A percentile compares a stretch with the other conserved stretches of the same genome.
Evolutionary conservation across 2,113 vertebrate species (phyloP).

Genomic region (Syngnathus typhle): DNA sequence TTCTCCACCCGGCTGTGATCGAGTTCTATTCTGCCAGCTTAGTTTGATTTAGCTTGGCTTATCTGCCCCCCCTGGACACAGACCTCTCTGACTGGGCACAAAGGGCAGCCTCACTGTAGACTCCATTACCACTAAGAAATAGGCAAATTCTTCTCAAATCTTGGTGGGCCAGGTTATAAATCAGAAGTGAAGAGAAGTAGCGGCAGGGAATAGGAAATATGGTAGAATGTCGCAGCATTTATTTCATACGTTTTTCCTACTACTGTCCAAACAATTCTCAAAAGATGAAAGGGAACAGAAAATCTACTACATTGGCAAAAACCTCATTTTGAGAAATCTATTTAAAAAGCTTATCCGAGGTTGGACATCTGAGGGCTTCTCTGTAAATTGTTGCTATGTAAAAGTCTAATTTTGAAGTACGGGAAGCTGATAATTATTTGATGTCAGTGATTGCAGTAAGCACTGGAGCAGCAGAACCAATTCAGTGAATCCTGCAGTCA

Average conservation of each 20-base stretch:
- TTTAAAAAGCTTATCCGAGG: not conserved
- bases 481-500: slow-evolving; percentile 15
- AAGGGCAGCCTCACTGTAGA: slow-evolving; percentile 41
- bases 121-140: slow-evolving; percentile 40
- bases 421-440: slow-evolving; percentile 18
- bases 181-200: slow-evolving; percentile 23
- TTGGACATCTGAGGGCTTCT: not conserved
- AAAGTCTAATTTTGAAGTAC: not conserved
- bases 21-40: slow-evolving; percentile 58
- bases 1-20: slow-evolving; percentile 51
- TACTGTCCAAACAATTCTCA: not conserved
- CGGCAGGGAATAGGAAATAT: slow-evolving; percentile 10
- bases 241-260: not conserved
- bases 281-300: not conserved
- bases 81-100: slow-evolving; percentile 39
- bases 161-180: slow-evolving; percentile 25
- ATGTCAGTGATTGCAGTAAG: slow-evolving; percentile 9
- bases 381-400: not conserved
- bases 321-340: not conserved
- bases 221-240: not conserved
- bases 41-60: slow-evolving; percentile 54
- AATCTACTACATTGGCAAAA: not conserved
- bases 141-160: slow-evolving; percentile 30
- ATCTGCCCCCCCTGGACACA: slow-evolving; percentile 51
- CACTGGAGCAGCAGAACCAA: not conserved